A percentile compares a stretch with the other conserved stretches of the same genome.
Evolutionary conservation across 2,888 invertebrate species (phyloP).

Genomic region (Scelioninae gen. 1): DNA sequence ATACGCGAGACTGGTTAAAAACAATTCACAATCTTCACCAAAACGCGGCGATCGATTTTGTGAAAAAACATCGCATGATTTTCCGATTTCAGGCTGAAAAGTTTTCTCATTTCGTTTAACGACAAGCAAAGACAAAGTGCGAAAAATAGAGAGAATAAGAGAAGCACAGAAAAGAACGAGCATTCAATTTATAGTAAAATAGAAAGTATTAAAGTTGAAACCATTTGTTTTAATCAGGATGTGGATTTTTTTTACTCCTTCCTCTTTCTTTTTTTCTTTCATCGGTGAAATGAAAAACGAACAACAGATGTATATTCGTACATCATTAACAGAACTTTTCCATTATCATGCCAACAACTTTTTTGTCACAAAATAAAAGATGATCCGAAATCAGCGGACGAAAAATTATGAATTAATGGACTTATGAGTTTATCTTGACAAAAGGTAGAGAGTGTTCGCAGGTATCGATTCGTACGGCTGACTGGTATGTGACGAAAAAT

Average conservation of each 20-base stretch:
- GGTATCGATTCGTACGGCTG: constrained; percentile 37
- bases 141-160: no score
- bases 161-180: neutral
- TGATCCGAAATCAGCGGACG: no score
- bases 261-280: no score
- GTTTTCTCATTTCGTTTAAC: constrained; percentile 47
- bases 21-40: no score
- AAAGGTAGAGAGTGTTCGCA: constrained; percentile 13
- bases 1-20: no score
- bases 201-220: constrained; percentile 29
- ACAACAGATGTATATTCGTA: constrained; percentile 26
- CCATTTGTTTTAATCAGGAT: constrained; percentile 53
- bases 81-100: constrained; percentile 32
- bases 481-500: constrained; percentile 35
- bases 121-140: no score
- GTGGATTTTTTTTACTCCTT: constrained; percentile 23
- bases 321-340: constrained; percentile 30
- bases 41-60: neutral
- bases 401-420: constrained; percentile 25
- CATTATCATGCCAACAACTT: constrained; percentile 10
- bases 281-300: no score
- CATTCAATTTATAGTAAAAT: constrained; percentile 42
- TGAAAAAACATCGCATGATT: neutral
- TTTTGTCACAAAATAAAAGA: no score
- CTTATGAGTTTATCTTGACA: constrained; percentile 29